A percentile compares a stretch with the other conserved stretches of the same genome.
These are phyloP conservation scores for Labeo rohita DNA, from an alignment of 2,113 vertebrate genomes.

Conservation along the genomic window DNA sequence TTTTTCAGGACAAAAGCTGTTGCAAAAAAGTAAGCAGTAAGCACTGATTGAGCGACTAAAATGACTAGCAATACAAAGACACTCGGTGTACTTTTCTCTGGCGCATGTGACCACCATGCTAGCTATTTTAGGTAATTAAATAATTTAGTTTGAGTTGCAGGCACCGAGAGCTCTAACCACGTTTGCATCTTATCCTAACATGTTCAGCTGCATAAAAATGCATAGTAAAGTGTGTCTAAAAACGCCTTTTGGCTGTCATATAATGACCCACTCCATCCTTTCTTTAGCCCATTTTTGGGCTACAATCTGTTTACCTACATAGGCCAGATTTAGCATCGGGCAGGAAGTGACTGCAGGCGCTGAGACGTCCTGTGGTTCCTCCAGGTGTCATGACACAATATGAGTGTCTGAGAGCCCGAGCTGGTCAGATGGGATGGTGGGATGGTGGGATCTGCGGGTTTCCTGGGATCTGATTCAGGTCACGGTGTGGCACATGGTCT, in stretches of 20 bases:
- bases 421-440: slow-evolving; percentile 40
- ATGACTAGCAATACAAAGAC: neutral
- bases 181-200: neutral
- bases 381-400: slow-evolving; percentile 54
- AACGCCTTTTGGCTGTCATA: neutral
- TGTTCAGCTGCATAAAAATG: slow-evolving; percentile 5
- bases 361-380: slow-evolving; percentile 43
- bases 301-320: slow-evolving; percentile 51
- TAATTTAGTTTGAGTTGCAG: slow-evolving; percentile 31
- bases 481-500: slow-evolving; percentile 23
- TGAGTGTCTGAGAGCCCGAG: slow-evolving; percentile 16
- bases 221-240: neutral
- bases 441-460: slow-evolving; percentile 47
- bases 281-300: slow-evolving; percentile 14
- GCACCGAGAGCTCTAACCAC: neutral
- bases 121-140: slow-evolving; percentile 32
- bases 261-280: neutral
- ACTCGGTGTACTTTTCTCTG: neutral
- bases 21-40: neutral
- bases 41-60: neutral
- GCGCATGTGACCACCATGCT: slow-evolving; percentile 4
- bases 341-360: slow-evolving; percentile 47
- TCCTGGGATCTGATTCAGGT: slow-evolving; percentile 46
- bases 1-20: neutral
- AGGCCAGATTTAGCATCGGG: slow-evolving; percentile 49